Conservation (phyloP, 2,113 vertebrate genomes). For the Bufo gargarizans region DNA sequence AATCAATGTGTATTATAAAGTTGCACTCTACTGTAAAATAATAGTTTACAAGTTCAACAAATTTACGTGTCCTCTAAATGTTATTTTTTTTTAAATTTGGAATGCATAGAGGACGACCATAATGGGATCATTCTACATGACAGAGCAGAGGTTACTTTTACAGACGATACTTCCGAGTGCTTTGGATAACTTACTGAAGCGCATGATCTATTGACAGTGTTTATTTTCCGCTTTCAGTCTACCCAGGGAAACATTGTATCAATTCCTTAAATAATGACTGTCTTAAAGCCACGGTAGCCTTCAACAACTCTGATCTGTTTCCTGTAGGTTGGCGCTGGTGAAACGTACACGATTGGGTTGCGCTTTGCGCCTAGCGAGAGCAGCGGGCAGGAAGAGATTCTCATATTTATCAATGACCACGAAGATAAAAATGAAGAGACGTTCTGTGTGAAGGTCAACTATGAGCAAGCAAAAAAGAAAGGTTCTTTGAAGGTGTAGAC, state of each 20-base stretch:
- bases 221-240: background rate
- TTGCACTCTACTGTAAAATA: background rate
- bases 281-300: background rate
- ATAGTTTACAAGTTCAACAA: background rate
- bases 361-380: conserved; percentile 77
- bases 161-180: background rate
- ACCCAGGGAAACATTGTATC: background rate
- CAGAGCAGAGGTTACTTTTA: background rate
- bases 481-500: background rate
- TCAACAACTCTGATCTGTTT: accelerated
- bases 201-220: background rate
- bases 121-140: conserved; percentile 20
- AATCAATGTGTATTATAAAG: conserved; percentile 19
- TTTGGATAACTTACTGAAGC: background rate
- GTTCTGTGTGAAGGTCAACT: conserved; percentile 86
- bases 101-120: background rate
- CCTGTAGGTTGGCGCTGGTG: conserved; percentile 77
- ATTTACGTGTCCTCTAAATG: conserved; percentile 21
- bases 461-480: conserved; percentile 70
- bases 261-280: conserved; percentile 6
- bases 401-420: conserved; percentile 90
- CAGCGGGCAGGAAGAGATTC: conserved; percentile 80
- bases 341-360: conserved; percentile 87
- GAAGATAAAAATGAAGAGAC: conserved; percentile 94
- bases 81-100: background rate